Percentiles rank a stretch among this genome's conserved stretches.
Conservation (phyloP, 2,888 invertebrate species). For the Mimas tiliae region DNA sequence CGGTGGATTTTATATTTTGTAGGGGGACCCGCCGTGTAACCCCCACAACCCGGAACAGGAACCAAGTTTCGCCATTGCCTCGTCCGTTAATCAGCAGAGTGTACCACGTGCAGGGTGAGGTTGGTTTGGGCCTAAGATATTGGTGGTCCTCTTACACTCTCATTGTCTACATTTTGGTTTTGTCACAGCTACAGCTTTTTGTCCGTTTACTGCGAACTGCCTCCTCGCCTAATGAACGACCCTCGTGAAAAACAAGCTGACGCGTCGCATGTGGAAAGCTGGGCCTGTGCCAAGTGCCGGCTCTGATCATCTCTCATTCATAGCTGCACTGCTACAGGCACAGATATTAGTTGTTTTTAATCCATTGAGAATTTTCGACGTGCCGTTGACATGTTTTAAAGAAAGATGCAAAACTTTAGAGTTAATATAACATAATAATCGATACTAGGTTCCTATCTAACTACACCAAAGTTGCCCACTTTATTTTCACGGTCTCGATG, state of each 20-base stretch:
- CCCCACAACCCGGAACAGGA: too few relatives aligned
- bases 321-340: conserved; percentile 1
- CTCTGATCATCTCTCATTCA: conserved; percentile 40
- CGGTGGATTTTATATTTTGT: too few relatives aligned
- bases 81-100: too few relatives aligned
- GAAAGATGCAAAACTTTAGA: neutral
- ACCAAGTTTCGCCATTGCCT: too few relatives aligned
- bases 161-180: too few relatives aligned
- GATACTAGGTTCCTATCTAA: too few relatives aligned
- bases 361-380: neutral
- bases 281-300: conserved; percentile 46
- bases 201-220: conserved; percentile 29
- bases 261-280: conserved; percentile 40
- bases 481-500: neutral
- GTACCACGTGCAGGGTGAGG: too few relatives aligned
- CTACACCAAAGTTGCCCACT: too few relatives aligned
- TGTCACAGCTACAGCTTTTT: too few relatives aligned
- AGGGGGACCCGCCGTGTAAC: too few relatives aligned
- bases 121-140: too few relatives aligned
- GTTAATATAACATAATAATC: neutral
- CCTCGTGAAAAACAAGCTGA: conserved; percentile 43
- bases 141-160: too few relatives aligned
- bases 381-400: neutral
- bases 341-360: neutral
- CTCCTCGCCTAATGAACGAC: conserved; percentile 38